A percentile compares a stretch with the other conserved stretches of the same genome.
phyloP scores from a whole-genome alignment of 2,888 invertebrate genomes.

The Hirtodrosophila cameraria region DNA sequence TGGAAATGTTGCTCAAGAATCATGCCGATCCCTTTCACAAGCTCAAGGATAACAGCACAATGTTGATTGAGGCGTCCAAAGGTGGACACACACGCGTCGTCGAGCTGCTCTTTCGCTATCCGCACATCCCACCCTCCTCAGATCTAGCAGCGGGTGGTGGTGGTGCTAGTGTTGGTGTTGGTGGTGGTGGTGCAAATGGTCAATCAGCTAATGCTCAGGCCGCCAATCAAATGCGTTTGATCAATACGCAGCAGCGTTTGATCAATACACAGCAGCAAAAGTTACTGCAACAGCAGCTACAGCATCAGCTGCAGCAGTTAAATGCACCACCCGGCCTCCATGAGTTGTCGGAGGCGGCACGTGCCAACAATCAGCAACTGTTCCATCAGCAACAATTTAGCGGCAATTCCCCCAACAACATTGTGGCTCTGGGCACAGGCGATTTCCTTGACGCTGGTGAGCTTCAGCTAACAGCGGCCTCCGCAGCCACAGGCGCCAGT shows the following conservation, averaged over 20 bases:
- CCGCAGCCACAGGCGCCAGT: constrained; percentile 50
- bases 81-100: constrained; percentile 98
- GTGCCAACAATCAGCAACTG: constrained; percentile 85
- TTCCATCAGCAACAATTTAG: constrained; percentile 83
- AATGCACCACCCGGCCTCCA: constrained; percentile 85
- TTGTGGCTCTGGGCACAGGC: constrained; percentile 67
- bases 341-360: constrained; percentile 86
- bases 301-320: constrained; percentile 84
- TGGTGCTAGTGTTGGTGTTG: no score
- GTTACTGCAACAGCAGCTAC: constrained; percentile 84
- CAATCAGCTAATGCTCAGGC: constrained; percentile 70
- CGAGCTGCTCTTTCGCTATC: constrained; percentile 96
- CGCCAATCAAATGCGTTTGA: constrained; percentile 78
- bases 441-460: constrained; percentile 82
- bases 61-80: constrained; percentile 99
- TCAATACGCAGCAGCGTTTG: constrained; percentile 27
- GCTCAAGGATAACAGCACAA: constrained; percentile 98
- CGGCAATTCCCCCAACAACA: constrained; percentile 57
- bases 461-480: constrained; percentile 67
- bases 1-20: constrained; percentile 94
- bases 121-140: constrained; percentile 90
- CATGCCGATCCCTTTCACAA: constrained; percentile 98
- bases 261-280: constrained; percentile 72
- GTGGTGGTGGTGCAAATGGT: constrained; percentile 54
- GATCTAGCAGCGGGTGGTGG: constrained; percentile 82